Evolutionary conservation across 1,140 invertebrate species (phyloP), one percentile per base, ranked within the genome.

Genomic region (Mamestra configurata): DNA sequence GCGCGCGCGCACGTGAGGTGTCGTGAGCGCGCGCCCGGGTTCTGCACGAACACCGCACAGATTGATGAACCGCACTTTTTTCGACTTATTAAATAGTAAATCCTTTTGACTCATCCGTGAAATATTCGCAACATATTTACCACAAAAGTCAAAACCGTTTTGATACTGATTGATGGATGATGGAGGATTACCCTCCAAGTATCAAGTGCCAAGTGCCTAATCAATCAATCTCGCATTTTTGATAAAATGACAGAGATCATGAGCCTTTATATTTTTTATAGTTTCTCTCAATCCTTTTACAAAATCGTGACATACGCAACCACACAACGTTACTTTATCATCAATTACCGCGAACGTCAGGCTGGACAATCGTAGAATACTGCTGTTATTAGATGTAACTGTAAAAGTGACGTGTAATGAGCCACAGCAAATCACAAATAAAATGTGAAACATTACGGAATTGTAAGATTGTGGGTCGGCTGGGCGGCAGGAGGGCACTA

Each of bases 361-460:
- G 81, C 77, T 86, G 83, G 83, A 90, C 85, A 89, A 86, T 86
- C 66, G 82, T 82, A 79, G 79, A 84, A 84, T 83, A 82, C 82
- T 82, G 83, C 83, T 82, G 83, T 88, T 85, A 90, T 89, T 90
- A 88, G 83, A 86, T 89, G 85, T 89, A 92, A 91, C 90, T 89
- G 90, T 89, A 86, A 79, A 72, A 78, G 75, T 79, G 77, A 88
- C 82, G 89, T 88, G 87, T 90, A 89, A 90, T 89, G 86, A 92
- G 84, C 77, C 86, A 80, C 85, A 83, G 80, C 82, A 84, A 89
- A 90, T 88, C 82, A 86, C 87, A 86, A 90, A 91, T 90, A 91
- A 92, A 93, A 92, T 88, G 83, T 85, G 89, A 89, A 85, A 92
- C 91, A 92, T 92, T 91, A 90, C 88, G 89, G 92, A 92, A 92